These are phyloP conservation scores for Conger conger DNA, from an alignment of 2,113 vertebrate genomes.

Conservation along the genomic window DNA sequence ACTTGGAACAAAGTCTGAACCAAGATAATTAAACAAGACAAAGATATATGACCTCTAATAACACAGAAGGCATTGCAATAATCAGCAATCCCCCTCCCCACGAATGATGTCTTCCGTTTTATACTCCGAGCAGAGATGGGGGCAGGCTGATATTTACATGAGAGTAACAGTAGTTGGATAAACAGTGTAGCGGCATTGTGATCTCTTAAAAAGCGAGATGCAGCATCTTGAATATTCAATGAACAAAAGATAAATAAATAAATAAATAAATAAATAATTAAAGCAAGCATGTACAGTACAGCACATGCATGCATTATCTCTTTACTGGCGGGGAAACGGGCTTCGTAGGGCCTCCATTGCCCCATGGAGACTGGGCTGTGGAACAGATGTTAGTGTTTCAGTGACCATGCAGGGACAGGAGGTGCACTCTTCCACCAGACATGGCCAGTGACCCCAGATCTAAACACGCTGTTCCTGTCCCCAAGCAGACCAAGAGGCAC, in stretches of 20 bases:
- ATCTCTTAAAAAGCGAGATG: slow-evolving; percentile 25
- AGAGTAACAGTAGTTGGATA: slow-evolving; percentile 19
- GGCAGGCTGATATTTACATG: slow-evolving; percentile 22
- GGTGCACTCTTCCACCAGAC: not conserved
- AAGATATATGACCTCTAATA: not conserved
- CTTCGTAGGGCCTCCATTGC: not conserved
- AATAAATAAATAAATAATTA: not conserved
- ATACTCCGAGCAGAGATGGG: slow-evolving; percentile 6
- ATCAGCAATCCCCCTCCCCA: slow-evolving; percentile 1
- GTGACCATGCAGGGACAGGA: not conserved
- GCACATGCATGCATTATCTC: slow-evolving; percentile 9
- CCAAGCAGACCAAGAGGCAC: not conserved
- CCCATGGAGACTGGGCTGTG: not conserved
- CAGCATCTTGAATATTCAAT: slow-evolving; percentile 28
- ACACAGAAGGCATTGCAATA: not conserved
- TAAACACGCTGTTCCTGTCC: not conserved
- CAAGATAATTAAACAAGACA: not conserved
- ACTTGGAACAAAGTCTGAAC: not conserved
- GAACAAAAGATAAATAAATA: slow-evolving; percentile 21
- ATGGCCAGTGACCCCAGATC: not conserved
- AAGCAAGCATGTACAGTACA: not conserved
- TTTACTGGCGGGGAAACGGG: slow-evolving; percentile 1
- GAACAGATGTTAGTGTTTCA: not conserved
- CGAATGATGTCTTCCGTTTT: slow-evolving; percentile 7
- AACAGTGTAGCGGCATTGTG: slow-evolving; percentile 32